phyloP scores from a whole-genome alignment of 2,113 vertebrate genomes.

The Artemisiospiza belli region DNA sequence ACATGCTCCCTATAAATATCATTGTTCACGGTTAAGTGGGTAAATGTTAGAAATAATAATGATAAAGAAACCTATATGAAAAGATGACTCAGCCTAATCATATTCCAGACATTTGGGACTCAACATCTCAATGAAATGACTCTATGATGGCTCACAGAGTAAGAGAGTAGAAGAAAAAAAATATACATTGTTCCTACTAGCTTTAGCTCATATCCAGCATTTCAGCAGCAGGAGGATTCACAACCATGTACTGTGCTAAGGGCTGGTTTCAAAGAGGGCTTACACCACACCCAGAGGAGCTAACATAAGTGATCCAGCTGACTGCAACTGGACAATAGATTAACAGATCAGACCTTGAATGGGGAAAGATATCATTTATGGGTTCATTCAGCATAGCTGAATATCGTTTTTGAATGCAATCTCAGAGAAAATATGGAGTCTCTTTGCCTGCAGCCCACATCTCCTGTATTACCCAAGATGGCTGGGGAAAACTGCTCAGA shows the following conservation, averaged over 20 bases:
- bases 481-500: background rate
- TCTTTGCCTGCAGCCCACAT: background rate
- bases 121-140: background rate
- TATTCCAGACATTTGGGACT: background rate
- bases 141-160: background rate
- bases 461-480: background rate
- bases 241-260: rapidly evolving
- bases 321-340: background rate
- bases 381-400: background rate
- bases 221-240: background rate
- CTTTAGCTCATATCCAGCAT: background rate
- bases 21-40: background rate
- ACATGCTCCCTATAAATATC: background rate
- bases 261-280: background rate
- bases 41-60: background rate
- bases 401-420: background rate
- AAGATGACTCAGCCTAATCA: background rate
- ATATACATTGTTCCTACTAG: rapidly evolving
- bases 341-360: background rate
- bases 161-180: background rate
- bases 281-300: background rate
- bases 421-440: background rate
- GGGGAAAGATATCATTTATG: background rate
- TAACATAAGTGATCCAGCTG: background rate
- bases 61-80: background rate